Conservation (phyloP, 2,113 vertebrate genomes). For the Sceloporus undulatus region DNA sequence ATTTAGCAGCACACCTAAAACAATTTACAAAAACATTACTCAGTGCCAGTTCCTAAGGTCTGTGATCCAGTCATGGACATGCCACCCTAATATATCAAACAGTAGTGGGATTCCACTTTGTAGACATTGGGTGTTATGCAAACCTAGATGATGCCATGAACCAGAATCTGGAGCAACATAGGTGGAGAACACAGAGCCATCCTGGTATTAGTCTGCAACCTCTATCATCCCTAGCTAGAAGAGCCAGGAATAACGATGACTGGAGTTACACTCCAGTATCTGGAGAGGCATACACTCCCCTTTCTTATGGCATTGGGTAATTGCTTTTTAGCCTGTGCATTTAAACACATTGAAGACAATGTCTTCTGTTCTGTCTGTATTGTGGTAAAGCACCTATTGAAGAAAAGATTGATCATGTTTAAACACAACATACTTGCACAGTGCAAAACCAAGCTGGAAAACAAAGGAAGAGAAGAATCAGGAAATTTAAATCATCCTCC, state of each 20-base stretch:
- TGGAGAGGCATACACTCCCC: no score
- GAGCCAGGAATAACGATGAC: no score
- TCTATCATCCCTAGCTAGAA: no score
- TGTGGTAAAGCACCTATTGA: slow-evolving; percentile 25
- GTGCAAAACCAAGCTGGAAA: slow-evolving; percentile 38
- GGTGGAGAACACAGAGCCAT: no score
- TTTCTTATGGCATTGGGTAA: background rate
- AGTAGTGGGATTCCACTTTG: slow-evolving; percentile 38
- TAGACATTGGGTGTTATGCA: background rate
- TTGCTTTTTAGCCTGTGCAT: slow-evolving; percentile 34
- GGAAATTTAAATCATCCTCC: slow-evolving; percentile 12
- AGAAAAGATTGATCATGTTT: slow-evolving; percentile 19
- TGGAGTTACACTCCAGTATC: no score
- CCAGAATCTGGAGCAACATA: slow-evolving; percentile 51
- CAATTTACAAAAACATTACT: slow-evolving; percentile 1
- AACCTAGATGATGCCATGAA: slow-evolving; percentile 47
- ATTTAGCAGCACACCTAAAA: background rate
- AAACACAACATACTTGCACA: slow-evolving; percentile 32
- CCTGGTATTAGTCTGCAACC: no score
- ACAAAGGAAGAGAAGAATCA: background rate
- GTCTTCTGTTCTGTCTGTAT: slow-evolving; percentile 35
- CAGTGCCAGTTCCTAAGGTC: background rate
- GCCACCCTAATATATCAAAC: background rate
- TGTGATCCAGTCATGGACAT: background rate
- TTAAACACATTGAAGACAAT: background rate